Conservation (phyloP, 2,888 invertebrate genomes). For the Neria commutata region DNA sequence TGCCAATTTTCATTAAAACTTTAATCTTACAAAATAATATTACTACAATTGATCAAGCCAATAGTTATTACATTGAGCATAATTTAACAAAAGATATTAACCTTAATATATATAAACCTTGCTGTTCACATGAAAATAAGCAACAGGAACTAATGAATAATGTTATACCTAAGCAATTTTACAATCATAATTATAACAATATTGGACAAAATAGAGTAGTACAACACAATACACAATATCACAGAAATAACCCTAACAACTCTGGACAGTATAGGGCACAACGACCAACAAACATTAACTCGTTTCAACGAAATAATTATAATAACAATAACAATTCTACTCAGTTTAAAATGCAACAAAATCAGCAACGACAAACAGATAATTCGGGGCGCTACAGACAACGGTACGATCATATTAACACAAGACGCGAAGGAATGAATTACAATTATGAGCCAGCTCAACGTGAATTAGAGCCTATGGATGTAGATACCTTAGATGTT, state of each 20-base stretch:
- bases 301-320: background rate
- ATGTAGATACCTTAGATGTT: background rate
- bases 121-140: background rate
- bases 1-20: background rate
- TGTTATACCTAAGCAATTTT: no score
- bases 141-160: no score
- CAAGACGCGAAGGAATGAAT: background rate
- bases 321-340: background rate
- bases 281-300: background rate
- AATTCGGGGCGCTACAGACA: background rate
- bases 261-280: background rate
- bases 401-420: background rate
- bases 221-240: no score
- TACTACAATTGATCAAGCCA: background rate
- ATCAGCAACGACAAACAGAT: no score
- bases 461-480: background rate
- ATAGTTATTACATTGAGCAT: background rate
- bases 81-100: background rate
- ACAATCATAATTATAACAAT: background rate
- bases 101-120: background rate
- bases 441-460: background rate
- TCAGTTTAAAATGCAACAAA: no score
- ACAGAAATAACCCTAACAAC: no score
- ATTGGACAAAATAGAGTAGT: background rate
- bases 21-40: background rate